Percentiles rank a stretch among this genome's conserved stretches.
Evolutionary conservation across 2,888 invertebrate genomes (phyloP).

Genomic region (Heteropelma amictum): DNA sequence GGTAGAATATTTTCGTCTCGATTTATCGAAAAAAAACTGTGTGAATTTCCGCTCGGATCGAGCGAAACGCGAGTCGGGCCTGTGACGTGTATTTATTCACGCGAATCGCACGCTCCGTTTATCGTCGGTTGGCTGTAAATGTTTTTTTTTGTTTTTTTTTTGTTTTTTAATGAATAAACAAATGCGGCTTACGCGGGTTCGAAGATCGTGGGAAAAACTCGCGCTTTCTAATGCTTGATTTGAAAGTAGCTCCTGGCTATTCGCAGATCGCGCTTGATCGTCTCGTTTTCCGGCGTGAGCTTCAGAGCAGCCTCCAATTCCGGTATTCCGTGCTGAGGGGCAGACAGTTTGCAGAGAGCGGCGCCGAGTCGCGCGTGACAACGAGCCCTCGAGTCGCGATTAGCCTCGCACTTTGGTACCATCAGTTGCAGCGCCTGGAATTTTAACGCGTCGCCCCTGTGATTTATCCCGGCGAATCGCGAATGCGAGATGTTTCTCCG

Average conservation of each 20-base stretch:
- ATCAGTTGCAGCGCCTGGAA: conserved; percentile 85
- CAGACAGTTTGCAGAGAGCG: conserved; percentile 85
- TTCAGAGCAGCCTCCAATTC: conserved; percentile 88
- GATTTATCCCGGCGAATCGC: background rate
- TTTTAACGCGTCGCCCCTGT: background rate
- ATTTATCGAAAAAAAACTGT: background rate
- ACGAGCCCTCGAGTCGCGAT: conserved; percentile 84
- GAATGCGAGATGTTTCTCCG: background rate
- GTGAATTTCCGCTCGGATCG: background rate
- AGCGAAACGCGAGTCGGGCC: no score
- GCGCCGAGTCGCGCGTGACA: conserved; percentile 88
- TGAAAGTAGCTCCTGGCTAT: conserved; percentile 65
- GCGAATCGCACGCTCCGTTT: no score
- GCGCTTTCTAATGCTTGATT: conserved; percentile 28
- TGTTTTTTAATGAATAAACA: no score
- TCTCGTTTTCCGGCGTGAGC: conserved; percentile 83
- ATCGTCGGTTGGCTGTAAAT: no score
- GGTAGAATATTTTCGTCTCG: conserved; percentile 4
- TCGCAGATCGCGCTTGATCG: conserved; percentile 81
- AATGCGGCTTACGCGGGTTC: no score
- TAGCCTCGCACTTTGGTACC: conserved; percentile 85
- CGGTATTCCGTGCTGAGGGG: conserved; percentile 84
- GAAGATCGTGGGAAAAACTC: no score
- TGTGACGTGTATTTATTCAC: no score
- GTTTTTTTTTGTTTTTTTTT: no score